phyloP scores from a whole-genome alignment of 2,888 invertebrate species.

The Drosophila mettleri region DNA sequence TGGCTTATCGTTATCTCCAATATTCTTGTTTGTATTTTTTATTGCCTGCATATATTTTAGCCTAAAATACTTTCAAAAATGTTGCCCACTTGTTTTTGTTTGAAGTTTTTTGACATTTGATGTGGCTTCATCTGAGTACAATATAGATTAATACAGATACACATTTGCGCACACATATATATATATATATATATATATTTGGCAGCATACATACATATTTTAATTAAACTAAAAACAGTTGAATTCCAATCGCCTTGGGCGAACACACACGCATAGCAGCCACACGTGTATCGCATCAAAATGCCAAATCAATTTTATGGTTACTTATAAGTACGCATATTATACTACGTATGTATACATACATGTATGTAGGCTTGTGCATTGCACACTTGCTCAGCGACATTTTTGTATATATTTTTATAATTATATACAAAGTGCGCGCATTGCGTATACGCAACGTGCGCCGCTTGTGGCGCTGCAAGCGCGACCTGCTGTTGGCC shows the following conservation, averaged over 20 bases:
- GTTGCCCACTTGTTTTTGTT: slow-evolving; percentile 49
- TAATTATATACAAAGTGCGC: slow-evolving; percentile 65
- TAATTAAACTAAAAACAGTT: slow-evolving; percentile 38
- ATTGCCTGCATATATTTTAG: slow-evolving; percentile 45
- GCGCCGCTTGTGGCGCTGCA: slow-evolving; percentile 41
- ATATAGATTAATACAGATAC: slow-evolving; percentile 1
- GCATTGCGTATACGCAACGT: slow-evolving; percentile 75
- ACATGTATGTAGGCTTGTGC: slow-evolving; percentile 13
- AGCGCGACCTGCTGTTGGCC: slow-evolving; percentile 10
- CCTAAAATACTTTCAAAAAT: slow-evolving; percentile 50
- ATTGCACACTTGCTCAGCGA: slow-evolving; percentile 47
- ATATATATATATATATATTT: neutral
- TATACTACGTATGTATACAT: slow-evolving; percentile 4
- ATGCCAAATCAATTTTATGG: slow-evolving; percentile 71
- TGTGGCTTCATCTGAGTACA: slow-evolving; percentile 30
- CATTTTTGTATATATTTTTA: slow-evolving; percentile 57
- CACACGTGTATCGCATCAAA: slow-evolving; percentile 74
- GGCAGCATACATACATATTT: slow-evolving; percentile 19
- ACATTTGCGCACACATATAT: neutral
- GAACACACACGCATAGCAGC: slow-evolving; percentile 25
- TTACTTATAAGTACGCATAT: slow-evolving; percentile 29
- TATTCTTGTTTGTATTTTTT: slow-evolving; percentile 11
- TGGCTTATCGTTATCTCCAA: neutral
- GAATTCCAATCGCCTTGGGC: slow-evolving; percentile 34
- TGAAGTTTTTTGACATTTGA: slow-evolving; percentile 55